Percentiles rank a stretch among this genome's conserved stretches.
Conservation (phyloP, 2,797 vertebrate species). For the Eulemur albifrons region DNA sequence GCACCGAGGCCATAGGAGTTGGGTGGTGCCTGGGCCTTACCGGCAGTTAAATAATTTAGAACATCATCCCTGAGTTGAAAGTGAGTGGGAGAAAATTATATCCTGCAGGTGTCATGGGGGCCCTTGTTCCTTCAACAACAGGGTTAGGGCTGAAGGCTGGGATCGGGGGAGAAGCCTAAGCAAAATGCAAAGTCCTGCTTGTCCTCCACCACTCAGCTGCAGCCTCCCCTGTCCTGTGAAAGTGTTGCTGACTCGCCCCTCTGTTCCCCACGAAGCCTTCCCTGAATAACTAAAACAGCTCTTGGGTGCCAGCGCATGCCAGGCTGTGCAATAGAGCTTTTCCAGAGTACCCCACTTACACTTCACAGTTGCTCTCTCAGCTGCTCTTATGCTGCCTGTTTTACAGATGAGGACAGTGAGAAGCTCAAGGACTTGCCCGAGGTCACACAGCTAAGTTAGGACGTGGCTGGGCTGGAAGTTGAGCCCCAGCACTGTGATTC, state of each 20-base stretch:
- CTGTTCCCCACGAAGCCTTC: neutral
- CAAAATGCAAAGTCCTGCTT: neutral
- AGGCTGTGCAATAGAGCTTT: neutral
- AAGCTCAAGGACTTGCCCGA: neutral
- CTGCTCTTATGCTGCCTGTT: neutral
- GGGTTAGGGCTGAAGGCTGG: neutral
- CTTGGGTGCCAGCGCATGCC: fast-evolving
- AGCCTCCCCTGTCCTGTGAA: neutral
- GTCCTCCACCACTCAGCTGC: neutral
- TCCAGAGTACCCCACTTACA: neutral
- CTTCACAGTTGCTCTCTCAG: neutral
- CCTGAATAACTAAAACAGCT: no score
- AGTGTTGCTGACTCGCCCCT: fast-evolving
- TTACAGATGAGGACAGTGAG: neutral
- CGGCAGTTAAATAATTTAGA: neutral
- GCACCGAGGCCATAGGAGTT: neutral
- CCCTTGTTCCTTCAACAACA: neutral
- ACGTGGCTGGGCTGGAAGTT: neutral
- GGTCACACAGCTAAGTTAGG: neutral
- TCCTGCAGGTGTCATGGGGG: neutral
- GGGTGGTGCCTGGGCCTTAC: neutral
- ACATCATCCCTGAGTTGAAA: neutral
- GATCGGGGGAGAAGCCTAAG: fast-evolving
- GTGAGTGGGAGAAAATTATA: neutral
- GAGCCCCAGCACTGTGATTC: neutral